Conservation (phyloP, 2,797 vertebrate genomes). For the Rachycentron canadum region DNA sequence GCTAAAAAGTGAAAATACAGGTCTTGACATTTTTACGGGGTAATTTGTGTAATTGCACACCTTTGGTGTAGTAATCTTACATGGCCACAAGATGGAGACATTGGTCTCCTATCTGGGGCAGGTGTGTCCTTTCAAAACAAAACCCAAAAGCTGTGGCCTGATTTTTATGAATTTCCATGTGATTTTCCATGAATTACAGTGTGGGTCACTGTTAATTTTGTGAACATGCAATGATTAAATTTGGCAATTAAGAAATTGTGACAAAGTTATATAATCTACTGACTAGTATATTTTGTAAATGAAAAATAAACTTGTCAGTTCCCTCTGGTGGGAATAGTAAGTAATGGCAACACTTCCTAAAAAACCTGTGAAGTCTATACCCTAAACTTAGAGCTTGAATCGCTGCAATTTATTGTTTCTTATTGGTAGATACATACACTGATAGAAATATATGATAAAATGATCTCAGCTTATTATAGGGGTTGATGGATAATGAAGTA, state of each 20-base stretch:
- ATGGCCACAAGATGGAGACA: constrained; percentile 52
- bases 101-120: background rate
- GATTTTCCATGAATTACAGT: background rate
- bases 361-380: background rate
- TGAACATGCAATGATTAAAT: background rate
- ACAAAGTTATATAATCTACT: background rate
- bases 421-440: background rate
- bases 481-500: background rate
- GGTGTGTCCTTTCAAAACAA: background rate
- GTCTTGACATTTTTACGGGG: too few species aligned
- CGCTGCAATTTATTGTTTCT: background rate
- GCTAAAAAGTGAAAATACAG: too few species aligned
- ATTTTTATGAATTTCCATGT: background rate
- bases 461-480: background rate
- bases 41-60: background rate
- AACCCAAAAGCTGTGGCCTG: background rate
- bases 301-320: background rate
- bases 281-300: background rate
- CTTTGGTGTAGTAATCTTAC: background rate
- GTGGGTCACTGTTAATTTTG: background rate
- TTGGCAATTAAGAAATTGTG: background rate
- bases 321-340: constrained; percentile 9
- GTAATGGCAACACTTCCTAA: background rate
- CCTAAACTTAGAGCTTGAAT: background rate
- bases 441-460: background rate